A percentile compares a stretch with the other conserved stretches of the same genome.
These are phyloP conservation scores for Acholoe squamosa DNA, from an alignment of 2,888 invertebrate genomes.

Conservation along the genomic window DNA sequence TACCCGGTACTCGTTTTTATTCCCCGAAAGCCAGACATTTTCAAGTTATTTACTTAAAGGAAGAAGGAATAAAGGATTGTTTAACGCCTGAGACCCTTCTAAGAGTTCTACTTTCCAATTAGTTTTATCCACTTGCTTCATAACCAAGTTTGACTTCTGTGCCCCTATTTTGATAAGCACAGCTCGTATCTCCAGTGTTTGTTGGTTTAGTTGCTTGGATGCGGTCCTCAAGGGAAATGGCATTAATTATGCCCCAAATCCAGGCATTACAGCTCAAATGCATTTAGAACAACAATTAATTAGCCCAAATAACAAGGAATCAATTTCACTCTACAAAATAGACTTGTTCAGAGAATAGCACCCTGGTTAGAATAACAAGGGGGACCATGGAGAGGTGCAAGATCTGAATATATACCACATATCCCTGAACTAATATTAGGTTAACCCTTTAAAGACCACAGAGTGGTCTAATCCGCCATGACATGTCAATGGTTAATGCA, in stretches of 20 bases:
- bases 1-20: no score
- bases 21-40: no score
- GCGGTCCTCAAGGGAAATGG: background rate
- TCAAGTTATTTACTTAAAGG: background rate
- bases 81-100: no score
- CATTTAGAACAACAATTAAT: slow-evolving; percentile 18
- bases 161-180: background rate
- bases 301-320: background rate
- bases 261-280: background rate
- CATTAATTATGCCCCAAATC: background rate
- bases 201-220: background rate
- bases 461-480: no score
- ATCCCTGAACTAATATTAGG: background rate
- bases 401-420: background rate
- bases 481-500: no score
- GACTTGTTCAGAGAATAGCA: background rate
- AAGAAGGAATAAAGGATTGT: no score
- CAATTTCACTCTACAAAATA: background rate
- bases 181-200: background rate
- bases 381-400: background rate
- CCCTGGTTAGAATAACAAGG: background rate
- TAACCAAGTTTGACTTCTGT: background rate
- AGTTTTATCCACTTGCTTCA: background rate
- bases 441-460: background rate
- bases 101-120: no score